These are phyloP conservation scores for Aix galericulata DNA, from an alignment of 2,113 vertebrate genomes.

Conservation along the genomic window DNA sequence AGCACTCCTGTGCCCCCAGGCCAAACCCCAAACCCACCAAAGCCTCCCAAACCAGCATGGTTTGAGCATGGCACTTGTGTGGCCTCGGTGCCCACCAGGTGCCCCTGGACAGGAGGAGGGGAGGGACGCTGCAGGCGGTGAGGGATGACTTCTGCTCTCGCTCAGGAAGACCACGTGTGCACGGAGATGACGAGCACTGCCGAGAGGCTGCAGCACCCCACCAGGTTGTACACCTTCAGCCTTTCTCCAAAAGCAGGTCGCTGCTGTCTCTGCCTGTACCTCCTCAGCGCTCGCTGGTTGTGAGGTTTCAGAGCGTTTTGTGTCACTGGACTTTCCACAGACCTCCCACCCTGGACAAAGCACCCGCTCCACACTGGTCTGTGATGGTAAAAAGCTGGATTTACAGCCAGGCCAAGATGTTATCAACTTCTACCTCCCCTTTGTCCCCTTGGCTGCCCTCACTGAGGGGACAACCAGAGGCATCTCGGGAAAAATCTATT, in stretches of 20 bases:
- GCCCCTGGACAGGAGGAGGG: not conserved
- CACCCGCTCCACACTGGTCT: not conserved
- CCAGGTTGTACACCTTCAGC: too few relatives aligned
- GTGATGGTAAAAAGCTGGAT: not conserved
- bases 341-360: not conserved
- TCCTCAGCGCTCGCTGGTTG: not conserved
- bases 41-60: not conserved
- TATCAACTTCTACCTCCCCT: not conserved
- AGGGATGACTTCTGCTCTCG: not conserved
- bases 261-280: too few relatives aligned
- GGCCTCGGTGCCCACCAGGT: not conserved
- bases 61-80: accelerated
- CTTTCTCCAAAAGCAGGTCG: too few relatives aligned
- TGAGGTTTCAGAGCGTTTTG: not conserved
- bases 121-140: not conserved
- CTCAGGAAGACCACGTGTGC: not conserved
- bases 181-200: not conserved
- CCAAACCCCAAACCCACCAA: not conserved
- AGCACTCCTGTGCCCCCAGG: not conserved
- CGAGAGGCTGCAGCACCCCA: not conserved
- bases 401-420: not conserved
- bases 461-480: not conserved
- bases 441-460: not conserved
- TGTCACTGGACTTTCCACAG: not conserved
- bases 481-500: not conserved